These are phyloP conservation scores for Catostomus latipinnis DNA, from an alignment of 2,797 vertebrate genomes.

Conservation along the genomic window DNA sequence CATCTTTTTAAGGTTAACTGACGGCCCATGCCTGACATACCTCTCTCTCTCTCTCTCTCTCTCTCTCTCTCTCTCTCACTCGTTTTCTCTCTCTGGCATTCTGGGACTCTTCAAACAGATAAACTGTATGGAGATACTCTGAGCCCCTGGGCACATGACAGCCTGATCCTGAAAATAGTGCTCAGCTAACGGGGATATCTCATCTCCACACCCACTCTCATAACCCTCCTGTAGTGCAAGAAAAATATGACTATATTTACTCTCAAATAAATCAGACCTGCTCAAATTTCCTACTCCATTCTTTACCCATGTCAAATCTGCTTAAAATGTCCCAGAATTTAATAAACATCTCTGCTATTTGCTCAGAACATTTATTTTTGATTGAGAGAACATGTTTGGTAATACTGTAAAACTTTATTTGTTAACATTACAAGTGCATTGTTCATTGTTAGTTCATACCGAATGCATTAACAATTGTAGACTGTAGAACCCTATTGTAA, in stretches of 20 bases:
- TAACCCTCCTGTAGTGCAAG: constrained; percentile 39
- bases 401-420: no score
- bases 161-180: constrained; percentile 56
- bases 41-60: constrained; percentile 2
- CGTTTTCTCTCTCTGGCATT: constrained; percentile 42
- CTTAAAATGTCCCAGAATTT: constrained; percentile 1
- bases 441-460: no score
- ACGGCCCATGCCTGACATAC: constrained; percentile 33
- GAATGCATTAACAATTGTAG: no score
- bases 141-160: constrained; percentile 55
- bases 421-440: no score
- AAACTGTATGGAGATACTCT: constrained; percentile 58
- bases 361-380: background rate
- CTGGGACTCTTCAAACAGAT: constrained; percentile 56
- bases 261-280: constrained; percentile 47
- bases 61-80: background rate
- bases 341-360: background rate
- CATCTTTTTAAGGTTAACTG: constrained; percentile 38
- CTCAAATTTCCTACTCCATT: constrained; percentile 33
- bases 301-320: constrained; percentile 24
- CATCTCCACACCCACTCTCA: constrained; percentile 43
- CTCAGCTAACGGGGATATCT: constrained; percentile 47
- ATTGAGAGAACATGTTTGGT: background rate
- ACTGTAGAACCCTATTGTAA: no score
- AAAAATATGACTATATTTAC: constrained; percentile 56